A percentile compares a stretch with the other conserved stretches of the same genome.
Evolutionary conservation across 2,888 invertebrate genomes (phyloP).

Genomic region (Epirrita christyi): DNA sequence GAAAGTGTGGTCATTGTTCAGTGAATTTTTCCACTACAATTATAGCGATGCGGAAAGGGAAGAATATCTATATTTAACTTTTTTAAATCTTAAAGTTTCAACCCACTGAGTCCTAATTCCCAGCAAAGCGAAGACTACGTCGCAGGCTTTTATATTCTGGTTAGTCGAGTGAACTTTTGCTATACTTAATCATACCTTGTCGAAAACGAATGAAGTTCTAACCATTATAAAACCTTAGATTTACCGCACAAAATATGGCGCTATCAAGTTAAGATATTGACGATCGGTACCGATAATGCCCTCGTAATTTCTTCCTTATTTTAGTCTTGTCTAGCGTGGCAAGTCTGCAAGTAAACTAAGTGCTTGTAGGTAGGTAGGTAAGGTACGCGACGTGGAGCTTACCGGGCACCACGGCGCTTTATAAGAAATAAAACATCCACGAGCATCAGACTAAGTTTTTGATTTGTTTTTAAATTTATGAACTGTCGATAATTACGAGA

Average conservation of each 20-base stretch:
- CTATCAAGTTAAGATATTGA: constrained; percentile 26
- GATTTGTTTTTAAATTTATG: background rate
- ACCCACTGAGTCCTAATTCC: too few relatives aligned
- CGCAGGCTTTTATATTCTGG: too few relatives aligned
- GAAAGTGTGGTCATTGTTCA: constrained; percentile 15
- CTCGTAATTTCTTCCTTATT: constrained; percentile 33
- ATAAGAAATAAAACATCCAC: constrained; percentile 2
- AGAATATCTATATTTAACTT: too few relatives aligned
- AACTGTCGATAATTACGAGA: background rate
- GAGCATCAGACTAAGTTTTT: constrained; percentile 1
- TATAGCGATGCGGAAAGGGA: too few relatives aligned
- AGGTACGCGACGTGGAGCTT: constrained; percentile 11
- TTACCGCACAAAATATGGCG: constrained; percentile 18
- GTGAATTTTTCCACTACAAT: constrained; percentile 7
- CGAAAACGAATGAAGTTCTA: constrained; percentile 2
- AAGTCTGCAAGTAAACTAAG: constrained; percentile 20
- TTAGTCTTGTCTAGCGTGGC: constrained; percentile 13
- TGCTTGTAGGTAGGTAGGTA: constrained; percentile 11
- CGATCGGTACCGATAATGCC: constrained; percentile 29
- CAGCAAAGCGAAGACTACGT: too few relatives aligned
- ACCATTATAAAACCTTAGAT: constrained; percentile 5
- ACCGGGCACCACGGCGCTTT: background rate
- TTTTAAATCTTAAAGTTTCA: too few relatives aligned
- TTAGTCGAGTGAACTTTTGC: too few relatives aligned
- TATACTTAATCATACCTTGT: background rate